phyloP scores from a whole-genome alignment of 2,888 invertebrate species.

The Formica aserva region DNA sequence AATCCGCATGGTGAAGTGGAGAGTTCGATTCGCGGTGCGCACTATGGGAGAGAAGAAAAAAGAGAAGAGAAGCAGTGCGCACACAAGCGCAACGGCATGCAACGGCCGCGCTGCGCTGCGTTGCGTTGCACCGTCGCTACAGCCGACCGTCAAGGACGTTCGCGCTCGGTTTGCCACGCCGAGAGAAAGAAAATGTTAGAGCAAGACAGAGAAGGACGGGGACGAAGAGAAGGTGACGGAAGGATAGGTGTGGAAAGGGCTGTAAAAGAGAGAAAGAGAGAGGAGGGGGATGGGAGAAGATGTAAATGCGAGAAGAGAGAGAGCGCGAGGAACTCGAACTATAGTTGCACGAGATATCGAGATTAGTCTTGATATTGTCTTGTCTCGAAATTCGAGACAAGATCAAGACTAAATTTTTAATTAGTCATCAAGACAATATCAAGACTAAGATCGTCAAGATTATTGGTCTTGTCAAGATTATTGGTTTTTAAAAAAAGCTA shows the following conservation, averaged over 20 bases:
- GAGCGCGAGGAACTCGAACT: conserved; percentile 12
- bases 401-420: no score
- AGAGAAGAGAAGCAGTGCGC: conserved; percentile 21
- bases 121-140: conserved; percentile 62
- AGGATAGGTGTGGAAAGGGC: conserved; percentile 35
- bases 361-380: no score
- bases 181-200: conserved; percentile 24
- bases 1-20: conserved; percentile 56
- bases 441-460: no score
- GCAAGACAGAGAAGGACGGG: conserved; percentile 43
- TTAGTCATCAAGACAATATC: no score
- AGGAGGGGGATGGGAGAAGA: background rate
- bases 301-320: conserved; percentile 25
- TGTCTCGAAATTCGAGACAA: no score
- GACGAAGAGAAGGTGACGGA: background rate
- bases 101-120: conserved; percentile 49
- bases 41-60: background rate
- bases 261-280: conserved; percentile 9
- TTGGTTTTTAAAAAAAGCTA: no score
- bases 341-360: no score
- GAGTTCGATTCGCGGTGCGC: conserved; percentile 55
- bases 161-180: conserved; percentile 53
- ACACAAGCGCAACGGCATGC: conserved; percentile 66
- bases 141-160: conserved; percentile 75
- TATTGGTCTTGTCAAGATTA: no score